phyloP scores from a whole-genome alignment of 2,797 vertebrate species.

The Coregonus ussuriensis region DNA sequence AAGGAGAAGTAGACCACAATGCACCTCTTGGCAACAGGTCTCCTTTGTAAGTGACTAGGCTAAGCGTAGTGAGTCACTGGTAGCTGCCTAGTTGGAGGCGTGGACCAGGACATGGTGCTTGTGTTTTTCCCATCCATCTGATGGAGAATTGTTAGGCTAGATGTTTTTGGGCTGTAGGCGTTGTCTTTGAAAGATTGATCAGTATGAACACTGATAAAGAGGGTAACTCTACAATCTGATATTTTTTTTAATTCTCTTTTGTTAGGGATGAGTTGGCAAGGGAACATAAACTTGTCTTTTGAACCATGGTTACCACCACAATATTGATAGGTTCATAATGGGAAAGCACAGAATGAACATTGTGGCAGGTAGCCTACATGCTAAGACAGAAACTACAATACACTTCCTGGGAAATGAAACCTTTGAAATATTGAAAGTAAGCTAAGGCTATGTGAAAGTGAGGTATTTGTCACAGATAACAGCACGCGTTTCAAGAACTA shows the following conservation, averaged over 20 bases:
- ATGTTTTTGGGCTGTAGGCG: not conserved
- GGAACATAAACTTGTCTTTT: not conserved
- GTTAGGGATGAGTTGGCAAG: not conserved
- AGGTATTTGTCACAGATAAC: not conserved
- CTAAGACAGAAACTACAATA: not conserved
- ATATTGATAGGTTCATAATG: no score
- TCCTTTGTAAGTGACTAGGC: not conserved
- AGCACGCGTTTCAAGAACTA: not conserved
- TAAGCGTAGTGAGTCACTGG: constrained; percentile 9
- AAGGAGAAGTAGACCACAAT: constrained; percentile 7
- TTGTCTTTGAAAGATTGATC: no score
- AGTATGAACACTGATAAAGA: no score
- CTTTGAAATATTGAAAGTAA: no score
- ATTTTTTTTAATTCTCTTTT: not conserved
- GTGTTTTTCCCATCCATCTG: not conserved
- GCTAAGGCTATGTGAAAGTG: not conserved
- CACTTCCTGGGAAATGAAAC: not conserved
- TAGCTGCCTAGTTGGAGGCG: not conserved
- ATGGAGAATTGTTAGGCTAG: not conserved
- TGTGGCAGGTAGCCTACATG: not conserved
- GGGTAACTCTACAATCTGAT: no score
- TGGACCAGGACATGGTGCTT: not conserved
- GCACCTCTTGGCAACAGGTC: constrained; percentile 3
- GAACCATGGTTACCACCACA: not conserved
- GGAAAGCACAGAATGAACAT: no score